These are phyloP conservation scores for Acronicta psi DNA, from an alignment of 2,888 invertebrate species.

Conservation along the genomic window DNA sequence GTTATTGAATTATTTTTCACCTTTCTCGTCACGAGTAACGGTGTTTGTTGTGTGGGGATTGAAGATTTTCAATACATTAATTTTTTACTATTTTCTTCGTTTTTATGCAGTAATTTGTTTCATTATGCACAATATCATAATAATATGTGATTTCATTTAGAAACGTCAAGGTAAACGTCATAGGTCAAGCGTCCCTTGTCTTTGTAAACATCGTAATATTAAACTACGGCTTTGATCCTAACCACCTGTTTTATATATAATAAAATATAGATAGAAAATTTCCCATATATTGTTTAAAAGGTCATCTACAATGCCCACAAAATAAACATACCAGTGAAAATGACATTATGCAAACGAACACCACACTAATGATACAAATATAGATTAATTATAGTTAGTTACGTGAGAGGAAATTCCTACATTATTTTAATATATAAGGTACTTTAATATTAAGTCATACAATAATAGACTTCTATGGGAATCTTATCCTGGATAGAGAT, in stretches of 20 bases:
- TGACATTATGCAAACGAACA: conserved; percentile 85
- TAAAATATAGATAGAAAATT: no score
- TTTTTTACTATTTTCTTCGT: no score
- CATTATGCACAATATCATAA: no score
- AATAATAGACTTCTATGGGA: conserved; percentile 81
- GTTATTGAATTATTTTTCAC: conserved; percentile 77
- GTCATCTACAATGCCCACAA: conserved; percentile 64
- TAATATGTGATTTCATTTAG: no score
- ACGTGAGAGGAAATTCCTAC: conserved; percentile 78
- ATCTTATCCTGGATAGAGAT: conserved; percentile 68
- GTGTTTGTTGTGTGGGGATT: conserved; percentile 69
- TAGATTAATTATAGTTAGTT: conserved; percentile 76
- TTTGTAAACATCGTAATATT: no score
- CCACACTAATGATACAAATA: conserved; percentile 84
- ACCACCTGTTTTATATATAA: no score
- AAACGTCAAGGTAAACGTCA: no score
- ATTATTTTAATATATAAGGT: conserved; percentile 70
- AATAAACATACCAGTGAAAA: conserved; percentile 76
- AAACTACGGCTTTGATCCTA: no score
- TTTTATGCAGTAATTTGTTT: no score
- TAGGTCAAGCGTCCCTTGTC: no score
- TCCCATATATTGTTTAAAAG: no score
- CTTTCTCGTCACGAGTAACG: conserved; percentile 87
- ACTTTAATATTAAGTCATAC: conserved; percentile 71
- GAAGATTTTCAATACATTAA: conserved; percentile 41